Percentiles rank a stretch among this genome's conserved stretches.
These are phyloP conservation scores for Ceuthmochares aereus DNA, from an alignment of 2,113 vertebrate genomes.

Conservation along the genomic window DNA sequence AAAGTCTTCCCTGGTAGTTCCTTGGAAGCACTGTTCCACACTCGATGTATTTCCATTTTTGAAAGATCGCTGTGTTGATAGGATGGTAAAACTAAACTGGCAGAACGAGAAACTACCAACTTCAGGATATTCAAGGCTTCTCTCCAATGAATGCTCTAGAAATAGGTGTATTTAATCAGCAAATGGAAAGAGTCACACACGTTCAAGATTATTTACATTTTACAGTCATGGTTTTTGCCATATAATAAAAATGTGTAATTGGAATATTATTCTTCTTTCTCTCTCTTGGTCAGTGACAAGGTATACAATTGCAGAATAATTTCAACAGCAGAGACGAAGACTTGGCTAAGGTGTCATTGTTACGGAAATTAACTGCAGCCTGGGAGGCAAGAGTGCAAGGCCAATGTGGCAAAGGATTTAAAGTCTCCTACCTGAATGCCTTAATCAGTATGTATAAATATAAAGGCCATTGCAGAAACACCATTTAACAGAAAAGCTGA, in stretches of 20 bases:
- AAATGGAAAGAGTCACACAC: background rate
- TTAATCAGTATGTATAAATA: background rate
- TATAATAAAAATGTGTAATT: background rate
- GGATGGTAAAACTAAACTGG: conserved; percentile 91
- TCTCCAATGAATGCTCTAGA: conserved; percentile 94
- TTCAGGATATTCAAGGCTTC: conserved; percentile 96
- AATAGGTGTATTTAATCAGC: conserved; percentile 18
- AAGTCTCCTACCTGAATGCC: background rate
- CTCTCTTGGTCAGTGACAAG: background rate
- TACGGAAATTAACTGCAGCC: background rate
- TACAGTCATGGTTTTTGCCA: background rate
- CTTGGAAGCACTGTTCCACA: conserved; percentile 94
- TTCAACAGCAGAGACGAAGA: background rate
- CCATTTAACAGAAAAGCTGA: background rate
- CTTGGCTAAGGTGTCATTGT: background rate
- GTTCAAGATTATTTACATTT: background rate
- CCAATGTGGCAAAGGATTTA: background rate
- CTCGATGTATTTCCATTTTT: conserved; percentile 92
- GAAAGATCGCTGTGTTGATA: conserved; percentile 90
- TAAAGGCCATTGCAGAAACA: background rate
- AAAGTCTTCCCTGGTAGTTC: conserved; percentile 96
- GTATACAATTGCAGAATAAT: background rate
- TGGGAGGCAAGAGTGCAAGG: background rate
- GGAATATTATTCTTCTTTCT: background rate
- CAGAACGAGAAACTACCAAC: conserved; percentile 94